Base-by-base conservation (phyloP, 92 coral and sea anemone genomes). In the Scolanthus callimorphus region DNA sequence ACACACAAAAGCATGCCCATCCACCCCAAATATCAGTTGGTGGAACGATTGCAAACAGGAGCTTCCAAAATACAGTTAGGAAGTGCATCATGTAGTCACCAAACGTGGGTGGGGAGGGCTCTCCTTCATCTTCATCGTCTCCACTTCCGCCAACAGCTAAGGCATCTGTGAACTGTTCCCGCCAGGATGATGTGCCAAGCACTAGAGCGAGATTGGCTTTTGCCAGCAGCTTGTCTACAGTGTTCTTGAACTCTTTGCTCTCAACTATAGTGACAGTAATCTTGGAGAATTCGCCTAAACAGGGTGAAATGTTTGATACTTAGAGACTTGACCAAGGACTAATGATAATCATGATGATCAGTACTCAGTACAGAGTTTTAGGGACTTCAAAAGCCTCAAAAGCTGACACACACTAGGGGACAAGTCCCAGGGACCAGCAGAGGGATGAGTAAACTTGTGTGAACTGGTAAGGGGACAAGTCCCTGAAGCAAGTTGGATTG, bases 21-120 rank as follows among this genome's bases (percentile, higher is more conserved):
- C 99, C 99, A 31, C 99, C 84, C 99, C 96, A 84, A 39, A 88
- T 81, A 59, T 88, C 96, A 2, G 96, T 88, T 47, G 99, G 99
- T 3, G 99, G 99, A 25, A 88, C 94, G 34, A 83, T 53, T 2
- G 99, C 99, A 55, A 94, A 94, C 44, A 94, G 67, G 20, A 94
- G 70, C 79, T 94, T 94, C 99, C 99, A 94, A 59, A 89, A 89
- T 46, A 94, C 88, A 23, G 99, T 94, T 19, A 94, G 74, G 75
- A 90, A 94, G 72, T 94, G 99, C 99, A 94, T 94, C 84, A 94
- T 90, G 84, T 94, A 94, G 81, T 94, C 99, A 0, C 96, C 97
- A 60, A 51, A 89, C 38, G 86, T 77, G 8, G 99, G 96, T 11
- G 95, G 82, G 1, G 94, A 67, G 2, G 76, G 98, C 29, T 91